Percentiles rank a stretch among this genome's conserved stretches.
phyloP scores from a whole-genome alignment of 2,113 vertebrate species.

The Hemiprocne comata region DNA sequence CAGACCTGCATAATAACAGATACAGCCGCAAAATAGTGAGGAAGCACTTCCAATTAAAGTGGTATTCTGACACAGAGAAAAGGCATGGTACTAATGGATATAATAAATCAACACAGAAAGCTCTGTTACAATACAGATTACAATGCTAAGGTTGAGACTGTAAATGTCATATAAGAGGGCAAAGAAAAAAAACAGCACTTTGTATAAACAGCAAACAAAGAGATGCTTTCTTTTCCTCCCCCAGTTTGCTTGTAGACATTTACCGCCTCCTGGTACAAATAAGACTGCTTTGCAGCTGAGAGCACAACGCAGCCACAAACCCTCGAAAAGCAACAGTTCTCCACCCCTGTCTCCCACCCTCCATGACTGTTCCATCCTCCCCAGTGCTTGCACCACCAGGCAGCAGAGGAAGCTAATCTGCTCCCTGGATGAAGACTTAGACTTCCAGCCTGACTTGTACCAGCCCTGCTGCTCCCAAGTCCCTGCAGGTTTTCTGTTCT shows the following conservation, averaged over 20 bases:
- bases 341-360: neutral
- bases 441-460: neutral
- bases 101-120: neutral
- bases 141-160: neutral
- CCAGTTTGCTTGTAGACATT: neutral
- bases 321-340: neutral
- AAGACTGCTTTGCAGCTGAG: neutral
- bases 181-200: neutral
- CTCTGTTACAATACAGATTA: neutral
- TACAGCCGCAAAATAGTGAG: neutral
- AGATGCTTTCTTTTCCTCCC: constrained; percentile 21
- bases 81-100: neutral
- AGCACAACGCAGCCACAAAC: neutral
- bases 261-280: constrained; percentile 1
- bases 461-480: neutral
- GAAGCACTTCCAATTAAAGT: neutral
- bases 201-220: constrained; percentile 44
- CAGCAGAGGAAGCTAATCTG: neutral
- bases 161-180: neutral
- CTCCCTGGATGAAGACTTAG: neutral
- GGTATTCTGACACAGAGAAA: neutral
- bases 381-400: neutral
- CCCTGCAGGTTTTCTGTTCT: neutral
- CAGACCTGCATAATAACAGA: constrained; percentile 81
- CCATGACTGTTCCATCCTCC: fast-evolving